Evolutionary conservation across 2,113 vertebrate genomes (phyloP).

Genomic region (Rhinopithecus roxellana): DNA sequence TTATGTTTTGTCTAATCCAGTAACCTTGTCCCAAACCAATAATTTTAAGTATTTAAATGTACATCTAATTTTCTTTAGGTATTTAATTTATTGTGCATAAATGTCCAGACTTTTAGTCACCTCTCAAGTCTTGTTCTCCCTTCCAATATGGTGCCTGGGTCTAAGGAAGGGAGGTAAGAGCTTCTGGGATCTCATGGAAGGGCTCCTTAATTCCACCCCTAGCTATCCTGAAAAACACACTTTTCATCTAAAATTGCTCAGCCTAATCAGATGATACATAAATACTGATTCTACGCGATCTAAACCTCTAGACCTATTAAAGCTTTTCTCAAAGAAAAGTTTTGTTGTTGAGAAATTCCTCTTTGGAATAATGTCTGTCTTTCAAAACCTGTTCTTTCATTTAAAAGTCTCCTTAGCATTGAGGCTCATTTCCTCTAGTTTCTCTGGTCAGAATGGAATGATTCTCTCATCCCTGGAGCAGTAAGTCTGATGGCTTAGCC

Average conservation of each 20-base stretch:
- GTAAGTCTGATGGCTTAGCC: not conserved
- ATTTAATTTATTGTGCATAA: not conserved
- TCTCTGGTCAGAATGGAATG: not conserved
- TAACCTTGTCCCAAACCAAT: not conserved
- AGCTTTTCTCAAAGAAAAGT: not conserved
- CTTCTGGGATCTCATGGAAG: not conserved
- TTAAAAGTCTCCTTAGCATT: not conserved
- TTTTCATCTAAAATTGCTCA: not conserved
- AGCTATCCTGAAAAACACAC: not conserved
- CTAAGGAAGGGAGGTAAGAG: fast-evolving
- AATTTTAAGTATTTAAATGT: not conserved
- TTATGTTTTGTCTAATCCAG: not conserved
- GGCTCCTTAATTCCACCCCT: fast-evolving
- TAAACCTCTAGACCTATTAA: not conserved
- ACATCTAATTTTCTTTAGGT: not conserved
- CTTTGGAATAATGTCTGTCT: not conserved
- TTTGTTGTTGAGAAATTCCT: not conserved
- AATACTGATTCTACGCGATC: not conserved
- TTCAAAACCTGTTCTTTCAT: not conserved
- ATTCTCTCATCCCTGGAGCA: not conserved
- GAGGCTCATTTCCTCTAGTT: not conserved
- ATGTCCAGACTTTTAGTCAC: not conserved
- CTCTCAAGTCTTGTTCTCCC: fast-evolving
- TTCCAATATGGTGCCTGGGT: not conserved
- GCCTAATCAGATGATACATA: too few species aligned